Conservation (phyloP, 2,113 vertebrate species). For the Ranitomeya variabilis region DNA sequence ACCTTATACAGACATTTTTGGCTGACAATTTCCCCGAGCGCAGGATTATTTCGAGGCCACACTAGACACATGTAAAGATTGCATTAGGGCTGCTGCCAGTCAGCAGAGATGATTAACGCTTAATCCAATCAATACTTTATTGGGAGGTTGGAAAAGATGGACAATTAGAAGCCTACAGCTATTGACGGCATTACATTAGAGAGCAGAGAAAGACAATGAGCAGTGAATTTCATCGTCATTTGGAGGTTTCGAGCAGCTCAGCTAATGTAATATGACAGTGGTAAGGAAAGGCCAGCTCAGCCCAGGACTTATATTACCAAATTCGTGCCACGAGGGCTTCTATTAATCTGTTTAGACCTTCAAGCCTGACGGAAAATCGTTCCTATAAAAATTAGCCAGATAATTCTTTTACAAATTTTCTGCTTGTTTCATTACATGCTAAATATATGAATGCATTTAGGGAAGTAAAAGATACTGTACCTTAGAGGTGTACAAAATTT, state of each 20-base stretch:
- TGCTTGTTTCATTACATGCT: neutral
- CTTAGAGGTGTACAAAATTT: too few relatives aligned
- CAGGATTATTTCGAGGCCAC: neutral
- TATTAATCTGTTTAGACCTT: neutral
- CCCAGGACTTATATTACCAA: neutral
- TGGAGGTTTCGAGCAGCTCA: neutral
- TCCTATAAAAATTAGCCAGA: neutral
- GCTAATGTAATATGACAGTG: conserved; percentile 29
- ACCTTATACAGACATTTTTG: too few relatives aligned
- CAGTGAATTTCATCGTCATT: conserved; percentile 2
- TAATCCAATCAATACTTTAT: conserved; percentile 34
- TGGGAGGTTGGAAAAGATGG: neutral
- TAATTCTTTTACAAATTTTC: neutral
- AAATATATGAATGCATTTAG: too few relatives aligned
- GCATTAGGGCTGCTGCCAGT: neutral
- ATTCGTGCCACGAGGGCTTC: neutral
- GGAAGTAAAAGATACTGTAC: too few relatives aligned
- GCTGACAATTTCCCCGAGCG: too few relatives aligned
- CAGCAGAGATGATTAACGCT: neutral
- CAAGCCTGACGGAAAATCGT: conserved; percentile 1
- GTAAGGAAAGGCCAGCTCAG: neutral
- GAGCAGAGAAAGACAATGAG: neutral
- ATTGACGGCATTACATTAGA: conserved; percentile 9
- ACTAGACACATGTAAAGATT: neutral
- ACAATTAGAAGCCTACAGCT: conserved; percentile 1